Conservation (phyloP, 2,113 vertebrate species). For the Craseonycteris thonglongyai region DNA sequence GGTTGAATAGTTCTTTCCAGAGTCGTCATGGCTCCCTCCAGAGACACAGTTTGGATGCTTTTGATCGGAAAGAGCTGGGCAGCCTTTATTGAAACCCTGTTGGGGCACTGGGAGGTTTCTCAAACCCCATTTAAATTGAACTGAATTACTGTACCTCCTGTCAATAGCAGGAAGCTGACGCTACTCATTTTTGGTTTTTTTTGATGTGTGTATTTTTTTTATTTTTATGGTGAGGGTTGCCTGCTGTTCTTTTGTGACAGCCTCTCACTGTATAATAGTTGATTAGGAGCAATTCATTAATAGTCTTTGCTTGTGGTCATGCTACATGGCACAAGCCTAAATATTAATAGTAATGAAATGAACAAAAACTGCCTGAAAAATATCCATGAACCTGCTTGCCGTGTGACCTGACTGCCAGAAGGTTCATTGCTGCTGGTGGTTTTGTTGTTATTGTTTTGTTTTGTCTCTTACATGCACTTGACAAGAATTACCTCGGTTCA, state of each 20-base stretch:
- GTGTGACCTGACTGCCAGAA: background rate
- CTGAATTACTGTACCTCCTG: background rate
- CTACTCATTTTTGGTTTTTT: no score
- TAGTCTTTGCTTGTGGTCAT: background rate
- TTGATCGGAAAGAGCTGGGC: background rate
- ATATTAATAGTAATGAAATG: background rate
- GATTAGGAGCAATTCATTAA: background rate
- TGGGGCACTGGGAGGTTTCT: background rate
- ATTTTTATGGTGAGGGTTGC: background rate
- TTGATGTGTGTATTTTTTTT: background rate
- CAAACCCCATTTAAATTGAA: background rate
- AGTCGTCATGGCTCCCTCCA: background rate
- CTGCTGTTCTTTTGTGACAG: background rate
- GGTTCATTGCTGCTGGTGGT: background rate
- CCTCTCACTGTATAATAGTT: background rate
- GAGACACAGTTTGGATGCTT: background rate
- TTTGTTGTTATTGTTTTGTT: background rate
- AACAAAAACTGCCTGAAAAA: background rate
- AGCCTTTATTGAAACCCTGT: background rate
- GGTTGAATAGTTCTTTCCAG: background rate
- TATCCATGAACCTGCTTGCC: fast-evolving
- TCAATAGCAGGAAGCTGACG: no score
- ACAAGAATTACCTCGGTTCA: background rate
- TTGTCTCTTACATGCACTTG: background rate
- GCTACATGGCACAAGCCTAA: background rate